Percentiles rank a stretch among this genome's conserved stretches.
phyloP scores from a whole-genome alignment of 2,113 vertebrate species.

The Alethe diademata region DNA sequence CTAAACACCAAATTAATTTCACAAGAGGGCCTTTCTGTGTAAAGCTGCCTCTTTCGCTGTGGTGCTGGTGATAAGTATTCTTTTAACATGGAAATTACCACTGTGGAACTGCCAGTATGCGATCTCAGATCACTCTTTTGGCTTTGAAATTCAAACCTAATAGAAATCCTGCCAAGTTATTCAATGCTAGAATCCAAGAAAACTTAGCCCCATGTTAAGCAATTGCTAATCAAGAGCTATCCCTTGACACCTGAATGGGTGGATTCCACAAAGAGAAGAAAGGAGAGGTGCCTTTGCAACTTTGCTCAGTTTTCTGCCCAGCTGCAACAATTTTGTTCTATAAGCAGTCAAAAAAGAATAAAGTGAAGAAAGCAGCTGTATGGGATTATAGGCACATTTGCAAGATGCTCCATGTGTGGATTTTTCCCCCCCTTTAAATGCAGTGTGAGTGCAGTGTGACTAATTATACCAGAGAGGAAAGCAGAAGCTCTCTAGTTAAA shows the following conservation, averaged over 20 bases:
- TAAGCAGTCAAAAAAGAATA: conserved; percentile 62
- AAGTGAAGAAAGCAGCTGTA: conserved; percentile 73
- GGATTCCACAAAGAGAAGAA: conserved; percentile 54
- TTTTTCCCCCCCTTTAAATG: conserved; percentile 53
- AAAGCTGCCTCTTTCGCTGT: conserved; percentile 70
- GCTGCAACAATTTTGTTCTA: conserved; percentile 55
- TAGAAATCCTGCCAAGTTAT: conserved; percentile 73
- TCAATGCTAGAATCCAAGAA: conserved; percentile 69
- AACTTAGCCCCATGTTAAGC: conserved; percentile 61
- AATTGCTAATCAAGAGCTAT: conserved; percentile 58
- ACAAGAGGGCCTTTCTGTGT: conserved; percentile 70
- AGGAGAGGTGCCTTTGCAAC: conserved; percentile 42
- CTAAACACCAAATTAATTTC: conserved; percentile 73
- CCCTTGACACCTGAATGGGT: conserved; percentile 56
- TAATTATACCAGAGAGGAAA: conserved; percentile 76
- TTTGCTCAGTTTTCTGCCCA: conserved; percentile 63
- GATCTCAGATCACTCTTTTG: conserved; percentile 76
- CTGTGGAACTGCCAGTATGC: conserved; percentile 73
- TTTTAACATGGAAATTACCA: conserved; percentile 76
- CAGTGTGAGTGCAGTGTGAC: conserved; percentile 76
- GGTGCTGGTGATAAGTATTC: conserved; percentile 74
- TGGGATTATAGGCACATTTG: conserved; percentile 70
- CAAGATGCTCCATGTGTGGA: conserved; percentile 69
- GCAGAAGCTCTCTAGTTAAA: conserved; percentile 79
- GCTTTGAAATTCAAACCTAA: conserved; percentile 75